Evolutionary conservation across 2,888 invertebrate species (phyloP), one percentile per base, ranked within the genome.

Genomic region (Orchestes rusci): DNA sequence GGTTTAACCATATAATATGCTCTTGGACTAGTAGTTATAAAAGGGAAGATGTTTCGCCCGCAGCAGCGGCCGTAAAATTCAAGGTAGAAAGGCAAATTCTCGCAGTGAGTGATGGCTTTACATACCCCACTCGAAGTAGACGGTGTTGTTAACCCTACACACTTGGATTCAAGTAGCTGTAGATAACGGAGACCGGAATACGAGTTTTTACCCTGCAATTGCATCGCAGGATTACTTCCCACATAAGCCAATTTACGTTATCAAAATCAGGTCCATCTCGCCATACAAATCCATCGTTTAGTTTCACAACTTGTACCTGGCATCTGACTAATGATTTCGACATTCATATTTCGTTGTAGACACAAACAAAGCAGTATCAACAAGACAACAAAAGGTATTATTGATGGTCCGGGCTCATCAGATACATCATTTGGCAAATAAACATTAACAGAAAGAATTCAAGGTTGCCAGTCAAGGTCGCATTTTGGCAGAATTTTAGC

Each of bases 71-170:
- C 43, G 40, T 45, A 50, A 49, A 45, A 49, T 49, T 36, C 50
- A 50, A 50, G 50, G 50, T 50, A 39, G 50, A 46, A 50, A 50
- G 45, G 50, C 43, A 50, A 50, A 45, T 50, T 50, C 50, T 45
- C 36, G 43, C 43, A 46, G 32, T 50, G 50, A 50, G 40, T 50
- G 50, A 50, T 43, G 43, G 42, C n/a, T 50, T 45, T 50, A 45
- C 50, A 43, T 43, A 43, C 45, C 39, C 39, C 43, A 43, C 39
- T 46, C 45, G 34, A 29, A 28, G 39, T 50, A 43, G 45, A 45
- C 45, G 36, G 40, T 46, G 45, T 40, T 50, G 42, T 49, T 49
- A 45, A 49, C 49, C 49, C 42, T 48, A 44, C 37, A 33, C 36
- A 41, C 40, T 37, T 33, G 42, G 35, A 28, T 48, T 44, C 44